Evolutionary conservation across 1,140 invertebrate species (phyloP).

Genomic region (Drosophila kanapiae): DNA sequence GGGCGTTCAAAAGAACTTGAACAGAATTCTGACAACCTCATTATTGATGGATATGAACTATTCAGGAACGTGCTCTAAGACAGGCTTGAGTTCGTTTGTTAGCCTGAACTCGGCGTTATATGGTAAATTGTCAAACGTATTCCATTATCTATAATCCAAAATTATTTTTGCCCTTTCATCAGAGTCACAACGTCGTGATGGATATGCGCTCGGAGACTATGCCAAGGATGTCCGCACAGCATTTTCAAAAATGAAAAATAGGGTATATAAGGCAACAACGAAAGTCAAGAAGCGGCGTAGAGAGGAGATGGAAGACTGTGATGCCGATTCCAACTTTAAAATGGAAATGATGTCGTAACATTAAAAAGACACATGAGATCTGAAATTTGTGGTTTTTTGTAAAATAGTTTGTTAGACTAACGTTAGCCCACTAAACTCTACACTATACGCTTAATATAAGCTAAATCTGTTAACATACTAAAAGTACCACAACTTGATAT

Average conservation of each 20-base stretch:
- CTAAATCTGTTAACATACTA: not conserved
- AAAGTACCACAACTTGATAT: not conserved
- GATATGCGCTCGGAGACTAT: constrained; percentile 5
- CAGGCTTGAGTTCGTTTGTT: not conserved
- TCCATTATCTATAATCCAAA: not conserved
- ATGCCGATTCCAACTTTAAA: not conserved
- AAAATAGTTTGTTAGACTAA: not conserved
- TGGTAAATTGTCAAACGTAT: not conserved
- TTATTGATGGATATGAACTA: constrained; percentile 18
- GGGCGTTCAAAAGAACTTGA: not conserved
- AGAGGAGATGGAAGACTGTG: constrained; percentile 6
- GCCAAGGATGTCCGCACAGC: constrained; percentile 9
- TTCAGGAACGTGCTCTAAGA: constrained; percentile 2
- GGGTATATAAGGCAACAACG: not conserved
- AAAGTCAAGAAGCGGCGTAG: not conserved
- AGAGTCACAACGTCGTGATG: constrained; percentile 15
- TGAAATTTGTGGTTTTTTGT: no score
- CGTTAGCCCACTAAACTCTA: not conserved
- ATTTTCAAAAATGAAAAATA: constrained; percentile 5
- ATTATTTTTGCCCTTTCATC: not conserved
- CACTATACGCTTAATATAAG: no score
- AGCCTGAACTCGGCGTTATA: constrained; percentile 1
- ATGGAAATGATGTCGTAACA: not conserved
- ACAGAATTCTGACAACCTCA: not conserved
- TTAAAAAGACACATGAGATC: no score